Evolutionary conservation across 2,797 vertebrate genomes (phyloP).

Genomic region (Micropoecilia bifurca): DNA sequence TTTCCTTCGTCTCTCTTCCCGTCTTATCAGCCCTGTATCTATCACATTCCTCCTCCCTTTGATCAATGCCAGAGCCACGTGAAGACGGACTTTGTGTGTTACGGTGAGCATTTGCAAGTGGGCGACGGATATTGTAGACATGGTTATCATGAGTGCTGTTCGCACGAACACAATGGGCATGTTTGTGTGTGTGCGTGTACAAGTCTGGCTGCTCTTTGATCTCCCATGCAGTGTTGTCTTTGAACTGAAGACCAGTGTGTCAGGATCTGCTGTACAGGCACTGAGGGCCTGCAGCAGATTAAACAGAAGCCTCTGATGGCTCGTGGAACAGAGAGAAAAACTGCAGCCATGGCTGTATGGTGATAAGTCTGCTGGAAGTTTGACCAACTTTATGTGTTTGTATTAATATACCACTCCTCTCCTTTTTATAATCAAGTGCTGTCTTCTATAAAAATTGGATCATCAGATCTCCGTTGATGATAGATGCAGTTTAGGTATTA

Average conservation of each 20-base stretch:
- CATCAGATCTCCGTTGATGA: background rate
- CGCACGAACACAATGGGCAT: constrained; percentile 41
- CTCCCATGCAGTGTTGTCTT: constrained; percentile 74
- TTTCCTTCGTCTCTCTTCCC: constrained; percentile 9
- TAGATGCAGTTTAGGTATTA: background rate
- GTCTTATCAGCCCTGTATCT: constrained; percentile 61
- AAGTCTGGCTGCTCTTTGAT: constrained; percentile 73
- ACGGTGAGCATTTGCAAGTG: constrained; percentile 62
- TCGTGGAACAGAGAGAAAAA: constrained; percentile 19
- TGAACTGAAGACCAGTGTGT: constrained; percentile 68
- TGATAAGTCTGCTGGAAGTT: constrained; percentile 3
- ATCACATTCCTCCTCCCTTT: constrained; percentile 82
- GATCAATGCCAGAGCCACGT: constrained; percentile 75
- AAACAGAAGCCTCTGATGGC: constrained; percentile 43
- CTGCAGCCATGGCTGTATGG: constrained; percentile 6
- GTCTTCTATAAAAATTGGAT: background rate
- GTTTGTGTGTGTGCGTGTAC: constrained; percentile 60
- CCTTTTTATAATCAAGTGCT: background rate
- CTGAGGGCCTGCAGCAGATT: constrained; percentile 61
- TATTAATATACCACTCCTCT: no score
- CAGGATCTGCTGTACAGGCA: constrained; percentile 65
- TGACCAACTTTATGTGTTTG: background rate
- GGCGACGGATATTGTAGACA: constrained; percentile 67
- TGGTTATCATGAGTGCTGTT: constrained; percentile 67
- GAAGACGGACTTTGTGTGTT: constrained; percentile 63